Evolutionary conservation across 2,888 invertebrate genomes (phyloP).

Genomic region (Cantharis nigra): DNA sequence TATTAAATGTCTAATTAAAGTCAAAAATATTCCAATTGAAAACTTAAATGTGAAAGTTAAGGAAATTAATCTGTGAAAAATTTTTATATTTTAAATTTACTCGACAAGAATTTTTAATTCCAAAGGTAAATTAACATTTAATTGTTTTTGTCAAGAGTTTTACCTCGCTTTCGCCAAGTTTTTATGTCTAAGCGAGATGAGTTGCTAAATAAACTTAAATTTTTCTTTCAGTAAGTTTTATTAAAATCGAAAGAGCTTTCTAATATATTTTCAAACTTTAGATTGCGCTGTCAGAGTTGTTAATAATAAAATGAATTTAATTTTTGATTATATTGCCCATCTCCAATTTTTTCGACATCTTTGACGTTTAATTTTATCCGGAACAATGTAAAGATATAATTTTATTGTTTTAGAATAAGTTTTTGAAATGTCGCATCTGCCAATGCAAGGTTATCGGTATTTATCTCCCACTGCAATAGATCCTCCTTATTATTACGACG

Average conservation of each 20-base stretch:
- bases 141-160: conserved; percentile 9
- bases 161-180: background rate
- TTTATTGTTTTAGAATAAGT: background rate
- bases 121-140: conserved; percentile 16
- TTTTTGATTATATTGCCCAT: background rate
- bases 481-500: conserved; percentile 38
- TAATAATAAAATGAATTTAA: conserved; percentile 8
- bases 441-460: background rate
- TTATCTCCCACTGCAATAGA: conserved; percentile 3
- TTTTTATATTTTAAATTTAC: background rate
- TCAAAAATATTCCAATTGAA: background rate
- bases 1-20: background rate
- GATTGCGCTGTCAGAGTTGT: conserved; percentile 17
- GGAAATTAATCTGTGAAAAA: conserved; percentile 10
- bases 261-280: conserved; percentile 18
- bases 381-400: background rate
- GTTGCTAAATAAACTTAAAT: background rate
- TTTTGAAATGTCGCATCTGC: conserved; percentile 5
- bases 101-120: conserved; percentile 2
- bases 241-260: conserved; percentile 12
- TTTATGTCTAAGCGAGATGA: background rate
- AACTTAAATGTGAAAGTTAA: conserved; percentile 5
- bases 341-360: background rate
- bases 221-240: conserved; percentile 9
- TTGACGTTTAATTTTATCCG: background rate